Evolutionary conservation across 2,888 invertebrate species (phyloP).

Genomic region (Salticus scenicus): DNA sequence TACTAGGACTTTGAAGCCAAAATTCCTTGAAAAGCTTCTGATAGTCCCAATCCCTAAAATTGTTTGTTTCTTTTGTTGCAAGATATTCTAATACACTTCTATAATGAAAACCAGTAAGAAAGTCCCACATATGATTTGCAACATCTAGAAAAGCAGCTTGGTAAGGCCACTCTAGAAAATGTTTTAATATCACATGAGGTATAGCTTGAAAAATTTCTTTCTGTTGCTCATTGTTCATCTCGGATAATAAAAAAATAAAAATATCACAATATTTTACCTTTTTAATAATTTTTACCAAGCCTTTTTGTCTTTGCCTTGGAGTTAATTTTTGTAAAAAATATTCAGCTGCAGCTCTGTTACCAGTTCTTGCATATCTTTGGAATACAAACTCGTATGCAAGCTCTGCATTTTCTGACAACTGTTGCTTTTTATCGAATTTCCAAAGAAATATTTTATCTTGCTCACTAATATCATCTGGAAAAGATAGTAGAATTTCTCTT

Average conservation of each 20-base stretch:
- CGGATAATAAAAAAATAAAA: constrained; percentile 61
- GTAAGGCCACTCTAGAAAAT: constrained; percentile 50
- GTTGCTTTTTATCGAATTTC: constrained; percentile 56
- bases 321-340: constrained; percentile 58
- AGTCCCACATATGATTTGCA: constrained; percentile 31
- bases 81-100: constrained; percentile 30
- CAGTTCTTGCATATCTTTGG: too few species aligned
- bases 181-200: constrained; percentile 30
- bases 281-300: constrained; percentile 35
- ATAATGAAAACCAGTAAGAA: constrained; percentile 31
- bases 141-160: constrained; percentile 47
- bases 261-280: constrained; percentile 44
- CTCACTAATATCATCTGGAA: constrained; percentile 23
- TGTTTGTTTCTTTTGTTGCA: constrained; percentile 20
- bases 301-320: too few species aligned
- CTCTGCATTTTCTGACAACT: constrained; percentile 53
- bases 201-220: constrained; percentile 37
- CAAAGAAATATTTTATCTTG: constrained; percentile 46
- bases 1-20: constrained; percentile 43
- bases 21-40: constrained; percentile 55
- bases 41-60: constrained; percentile 47
- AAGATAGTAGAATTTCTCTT: constrained; percentile 35
- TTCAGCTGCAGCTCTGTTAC: constrained; percentile 48
- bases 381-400: too few species aligned
- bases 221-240: constrained; percentile 47